Conservation (phyloP, 2,888 invertebrate species). For the Siphlonurus alternatus region DNA sequence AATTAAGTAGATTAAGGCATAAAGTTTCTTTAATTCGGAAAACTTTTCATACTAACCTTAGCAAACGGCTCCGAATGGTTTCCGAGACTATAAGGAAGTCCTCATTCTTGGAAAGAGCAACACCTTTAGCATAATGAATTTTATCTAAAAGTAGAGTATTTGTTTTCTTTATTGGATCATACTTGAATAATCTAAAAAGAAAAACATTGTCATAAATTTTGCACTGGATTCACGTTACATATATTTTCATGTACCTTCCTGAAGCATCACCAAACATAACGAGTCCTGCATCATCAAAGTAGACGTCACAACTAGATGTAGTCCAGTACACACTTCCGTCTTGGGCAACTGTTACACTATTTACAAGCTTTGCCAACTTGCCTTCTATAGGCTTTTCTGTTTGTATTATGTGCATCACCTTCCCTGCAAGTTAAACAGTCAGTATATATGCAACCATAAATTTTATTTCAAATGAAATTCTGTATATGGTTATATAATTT, state of each 20-base stretch:
- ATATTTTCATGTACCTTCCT: constrained; percentile 48
- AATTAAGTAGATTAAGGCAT: background rate
- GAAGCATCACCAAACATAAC: constrained; percentile 51
- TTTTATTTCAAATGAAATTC: background rate
- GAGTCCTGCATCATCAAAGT: constrained; percentile 50
- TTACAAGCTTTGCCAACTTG: constrained; percentile 43
- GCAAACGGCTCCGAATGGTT: constrained; percentile 43
- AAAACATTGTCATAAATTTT: background rate
- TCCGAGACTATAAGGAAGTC: constrained; percentile 69
- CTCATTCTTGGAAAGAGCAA: constrained; percentile 63
- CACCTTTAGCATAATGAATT: constrained; percentile 76
- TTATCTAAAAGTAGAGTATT: constrained; percentile 58
- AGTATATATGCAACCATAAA: background rate
- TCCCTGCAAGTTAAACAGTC: constrained; percentile 21
- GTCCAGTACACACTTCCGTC: constrained; percentile 83
- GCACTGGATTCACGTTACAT: background rate
- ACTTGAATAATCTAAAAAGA: constrained; percentile 53
- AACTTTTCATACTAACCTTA: constrained; percentile 28
- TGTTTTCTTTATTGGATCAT: constrained; percentile 56
- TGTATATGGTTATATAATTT: too few species aligned
- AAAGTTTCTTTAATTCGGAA: background rate
- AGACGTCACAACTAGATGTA: constrained; percentile 60
- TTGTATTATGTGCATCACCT: constrained; percentile 45
- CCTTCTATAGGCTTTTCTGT: constrained; percentile 51
- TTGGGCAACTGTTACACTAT: constrained; percentile 53